A percentile compares a stretch with the other conserved stretches of the same genome.
These are phyloP conservation scores for Bilobella aurantiaca DNA, from an alignment of 1,140 invertebrate species.

Conservation along the genomic window DNA sequence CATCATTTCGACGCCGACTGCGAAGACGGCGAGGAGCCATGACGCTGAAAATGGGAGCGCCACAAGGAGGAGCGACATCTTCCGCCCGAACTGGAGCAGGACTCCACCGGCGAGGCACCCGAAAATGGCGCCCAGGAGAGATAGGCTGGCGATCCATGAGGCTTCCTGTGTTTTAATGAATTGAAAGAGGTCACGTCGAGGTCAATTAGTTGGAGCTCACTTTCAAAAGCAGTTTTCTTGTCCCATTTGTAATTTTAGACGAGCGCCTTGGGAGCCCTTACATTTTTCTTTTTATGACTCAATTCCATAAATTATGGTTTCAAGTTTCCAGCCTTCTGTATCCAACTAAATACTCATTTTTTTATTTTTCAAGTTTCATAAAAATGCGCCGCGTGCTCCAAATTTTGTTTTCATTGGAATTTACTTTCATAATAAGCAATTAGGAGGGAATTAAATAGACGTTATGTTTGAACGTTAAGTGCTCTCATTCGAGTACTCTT, in stretches of 20 bases:
- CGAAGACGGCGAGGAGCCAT: slow-evolving; percentile 65
- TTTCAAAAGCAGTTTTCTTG: not conserved
- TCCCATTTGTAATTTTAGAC: not conserved
- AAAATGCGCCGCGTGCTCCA: no score
- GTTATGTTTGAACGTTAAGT: no score
- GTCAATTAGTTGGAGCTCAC: not conserved
- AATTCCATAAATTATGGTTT: no score
- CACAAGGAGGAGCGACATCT: slow-evolving; percentile 54
- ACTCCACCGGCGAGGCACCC: slow-evolving; percentile 63
- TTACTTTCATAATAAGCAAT: no score
- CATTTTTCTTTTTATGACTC: no score
- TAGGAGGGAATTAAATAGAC: no score
- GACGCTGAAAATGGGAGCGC: slow-evolving; percentile 60
- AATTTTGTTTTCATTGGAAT: no score
- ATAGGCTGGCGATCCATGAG: slow-evolving; percentile 69
- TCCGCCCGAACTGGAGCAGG: slow-evolving; percentile 58
- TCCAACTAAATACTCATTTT: no score
- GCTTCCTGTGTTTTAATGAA: slow-evolving; percentile 50
- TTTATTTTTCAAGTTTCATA: no score
- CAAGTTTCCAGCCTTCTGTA: no score
- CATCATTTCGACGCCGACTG: slow-evolving; percentile 61
- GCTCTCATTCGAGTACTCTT: no score
- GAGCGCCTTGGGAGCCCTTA: no score
- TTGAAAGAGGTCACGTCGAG: not conserved
- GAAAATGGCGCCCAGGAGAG: slow-evolving; percentile 64